Evolutionary conservation across 1,140 invertebrate species (phyloP).

Genomic region (Zophobas morio): DNA sequence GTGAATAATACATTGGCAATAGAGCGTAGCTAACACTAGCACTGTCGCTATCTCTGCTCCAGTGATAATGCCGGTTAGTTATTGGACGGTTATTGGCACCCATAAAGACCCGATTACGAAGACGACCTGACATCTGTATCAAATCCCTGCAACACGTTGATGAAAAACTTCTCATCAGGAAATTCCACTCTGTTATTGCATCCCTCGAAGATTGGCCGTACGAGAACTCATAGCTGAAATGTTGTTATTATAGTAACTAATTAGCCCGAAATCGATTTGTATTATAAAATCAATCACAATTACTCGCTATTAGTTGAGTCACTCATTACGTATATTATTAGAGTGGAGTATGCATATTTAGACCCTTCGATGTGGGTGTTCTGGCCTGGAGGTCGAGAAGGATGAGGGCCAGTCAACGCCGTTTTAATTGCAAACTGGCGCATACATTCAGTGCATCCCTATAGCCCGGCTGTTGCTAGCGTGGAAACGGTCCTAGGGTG

Average conservation of each 20-base stretch:
- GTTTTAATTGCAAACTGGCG: slow-evolving; percentile 51
- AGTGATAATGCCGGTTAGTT: slow-evolving; percentile 55
- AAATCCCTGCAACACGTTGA: slow-evolving; percentile 52
- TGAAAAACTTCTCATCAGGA: slow-evolving; percentile 50
- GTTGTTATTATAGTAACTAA: neutral
- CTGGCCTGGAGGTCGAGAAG: slow-evolving; percentile 10
- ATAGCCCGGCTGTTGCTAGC: slow-evolving; percentile 47
- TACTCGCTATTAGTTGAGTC: slow-evolving; percentile 35
- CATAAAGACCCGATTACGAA: slow-evolving; percentile 56
- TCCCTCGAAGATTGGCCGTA: neutral
- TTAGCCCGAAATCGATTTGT: neutral
- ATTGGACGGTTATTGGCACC: slow-evolving; percentile 57
- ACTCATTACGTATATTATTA: slow-evolving; percentile 42
- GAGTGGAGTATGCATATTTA: slow-evolving; percentile 37
- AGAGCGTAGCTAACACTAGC: slow-evolving; percentile 47
- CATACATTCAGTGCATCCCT: slow-evolving; percentile 46
- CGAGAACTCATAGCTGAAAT: neutral
- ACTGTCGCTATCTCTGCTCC: slow-evolving; percentile 48
- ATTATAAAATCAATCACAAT: slow-evolving; percentile 24
- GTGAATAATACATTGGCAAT: slow-evolving; percentile 53
- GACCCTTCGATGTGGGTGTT: slow-evolving; percentile 41
- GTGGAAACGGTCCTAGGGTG: slow-evolving; percentile 42
- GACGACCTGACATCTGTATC: slow-evolving; percentile 57
- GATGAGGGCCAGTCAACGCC: slow-evolving; percentile 46
- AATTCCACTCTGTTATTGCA: slow-evolving; percentile 36